Percentiles rank a stretch among this genome's conserved stretches.
These are phyloP conservation scores for Paramormyrops hopkinsi DNA, from an alignment of 2,797 vertebrate species.

Conservation along the genomic window DNA sequence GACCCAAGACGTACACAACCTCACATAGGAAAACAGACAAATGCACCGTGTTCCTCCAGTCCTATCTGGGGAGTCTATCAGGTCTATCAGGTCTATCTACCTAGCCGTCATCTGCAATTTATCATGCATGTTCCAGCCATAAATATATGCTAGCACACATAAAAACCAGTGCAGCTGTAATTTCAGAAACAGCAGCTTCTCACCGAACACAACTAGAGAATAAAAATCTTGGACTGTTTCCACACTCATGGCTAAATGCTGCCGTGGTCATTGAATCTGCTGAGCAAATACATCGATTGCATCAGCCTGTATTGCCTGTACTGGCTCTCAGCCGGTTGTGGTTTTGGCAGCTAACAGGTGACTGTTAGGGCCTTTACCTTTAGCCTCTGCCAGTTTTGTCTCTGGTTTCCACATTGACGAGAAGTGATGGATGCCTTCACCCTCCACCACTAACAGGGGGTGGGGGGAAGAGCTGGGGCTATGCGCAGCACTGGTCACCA, in stretches of 20 bases:
- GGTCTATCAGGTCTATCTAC: neutral
- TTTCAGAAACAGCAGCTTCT: neutral
- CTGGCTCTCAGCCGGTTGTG: neutral
- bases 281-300: neutral
- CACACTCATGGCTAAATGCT: neutral
- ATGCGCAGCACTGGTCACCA: neutral
- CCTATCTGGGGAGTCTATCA: neutral
- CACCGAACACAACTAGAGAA: neutral
- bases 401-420: neutral
- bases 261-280: neutral
- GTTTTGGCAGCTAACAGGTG: neutral
- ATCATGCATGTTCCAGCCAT: neutral
- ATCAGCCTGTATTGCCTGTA: neutral
- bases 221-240: neutral
- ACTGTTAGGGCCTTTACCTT: neutral
- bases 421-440: neutral
- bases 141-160: neutral
- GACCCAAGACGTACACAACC: neutral
- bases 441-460: neutral
- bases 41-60: neutral
- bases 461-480: neutral
- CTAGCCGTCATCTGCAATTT: neutral
- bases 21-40: neutral
- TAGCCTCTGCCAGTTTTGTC: neutral
- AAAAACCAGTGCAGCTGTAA: neutral